A percentile compares a stretch with the other conserved stretches of the same genome.
Conservation (phyloP, 2,113 vertebrate species). For the Phasianus colchicus region DNA sequence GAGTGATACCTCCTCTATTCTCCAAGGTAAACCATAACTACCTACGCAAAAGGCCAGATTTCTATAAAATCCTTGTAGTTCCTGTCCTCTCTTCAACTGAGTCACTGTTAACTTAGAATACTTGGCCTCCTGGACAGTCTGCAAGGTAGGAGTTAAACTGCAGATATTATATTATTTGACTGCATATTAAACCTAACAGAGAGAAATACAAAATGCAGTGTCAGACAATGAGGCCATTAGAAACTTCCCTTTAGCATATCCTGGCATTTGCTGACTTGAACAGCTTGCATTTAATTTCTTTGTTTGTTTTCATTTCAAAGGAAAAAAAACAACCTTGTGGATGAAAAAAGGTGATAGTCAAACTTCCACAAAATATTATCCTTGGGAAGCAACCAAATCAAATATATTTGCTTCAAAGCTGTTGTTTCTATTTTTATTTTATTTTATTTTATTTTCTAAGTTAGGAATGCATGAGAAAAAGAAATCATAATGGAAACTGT, state of each 20-base stretch:
- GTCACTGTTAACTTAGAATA: not conserved
- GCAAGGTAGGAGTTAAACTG: not conserved
- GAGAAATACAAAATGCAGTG: not conserved
- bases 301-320: not conserved
- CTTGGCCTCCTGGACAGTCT: not conserved
- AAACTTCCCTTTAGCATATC: not conserved
- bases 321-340: not conserved
- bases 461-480: not conserved
- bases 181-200: not conserved
- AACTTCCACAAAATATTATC: not conserved
- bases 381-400: not conserved
- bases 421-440: not conserved
- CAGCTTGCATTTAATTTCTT: not conserved
- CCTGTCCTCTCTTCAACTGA: not conserved
- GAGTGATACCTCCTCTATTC: not conserved
- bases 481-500: not conserved
- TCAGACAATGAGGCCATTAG: not conserved
- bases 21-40: not conserved
- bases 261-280: not conserved
- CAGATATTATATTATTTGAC: not conserved
- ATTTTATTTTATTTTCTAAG: constrained; percentile 1
- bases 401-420: constrained; percentile 13
- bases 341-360: not conserved
- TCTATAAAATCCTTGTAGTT: not conserved
- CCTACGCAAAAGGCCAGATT: not conserved